Conservation (phyloP, 35 echinoderm and acorn worm species). For the Amphiura filiformis region DNA sequence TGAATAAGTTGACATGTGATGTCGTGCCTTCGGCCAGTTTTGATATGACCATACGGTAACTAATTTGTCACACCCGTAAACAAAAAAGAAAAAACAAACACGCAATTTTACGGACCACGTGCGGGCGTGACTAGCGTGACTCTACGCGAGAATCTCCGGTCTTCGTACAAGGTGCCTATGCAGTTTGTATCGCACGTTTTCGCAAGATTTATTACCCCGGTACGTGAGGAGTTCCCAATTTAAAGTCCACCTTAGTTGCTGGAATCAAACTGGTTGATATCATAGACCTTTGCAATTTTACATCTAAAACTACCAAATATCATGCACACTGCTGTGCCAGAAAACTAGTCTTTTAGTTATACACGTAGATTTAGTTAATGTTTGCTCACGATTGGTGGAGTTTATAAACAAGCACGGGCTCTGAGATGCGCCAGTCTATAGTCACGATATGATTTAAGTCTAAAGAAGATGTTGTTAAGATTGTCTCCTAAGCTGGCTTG, state of each 20-base stretch:
- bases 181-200: neutral
- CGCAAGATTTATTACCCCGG: neutral
- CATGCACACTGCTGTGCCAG: neutral
- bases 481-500: neutral
- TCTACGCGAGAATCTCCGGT: neutral
- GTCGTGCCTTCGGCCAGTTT: neutral
- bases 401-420: slow-evolving; percentile 3
- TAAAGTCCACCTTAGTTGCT: neutral
- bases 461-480: neutral
- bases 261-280: slow-evolving; percentile 1
- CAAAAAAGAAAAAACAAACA: slow-evolving; percentile 5
- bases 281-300: slow-evolving; percentile 15
- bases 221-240: slow-evolving; percentile 4
- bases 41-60: neutral
- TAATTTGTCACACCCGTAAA: slow-evolving; percentile 5
- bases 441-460: neutral
- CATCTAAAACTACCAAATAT: slow-evolving; percentile 5
- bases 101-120: neutral
- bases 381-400: neutral
- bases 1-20: neutral
- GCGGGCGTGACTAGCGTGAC: neutral
- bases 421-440: neutral
- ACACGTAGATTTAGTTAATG: slow-evolving; percentile 15
- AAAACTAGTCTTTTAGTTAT: slow-evolving; percentile 8
- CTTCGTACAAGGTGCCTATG: neutral